phyloP scores from a whole-genome alignment of 2,888 invertebrate genomes.

The Eristalis pertinax region DNA sequence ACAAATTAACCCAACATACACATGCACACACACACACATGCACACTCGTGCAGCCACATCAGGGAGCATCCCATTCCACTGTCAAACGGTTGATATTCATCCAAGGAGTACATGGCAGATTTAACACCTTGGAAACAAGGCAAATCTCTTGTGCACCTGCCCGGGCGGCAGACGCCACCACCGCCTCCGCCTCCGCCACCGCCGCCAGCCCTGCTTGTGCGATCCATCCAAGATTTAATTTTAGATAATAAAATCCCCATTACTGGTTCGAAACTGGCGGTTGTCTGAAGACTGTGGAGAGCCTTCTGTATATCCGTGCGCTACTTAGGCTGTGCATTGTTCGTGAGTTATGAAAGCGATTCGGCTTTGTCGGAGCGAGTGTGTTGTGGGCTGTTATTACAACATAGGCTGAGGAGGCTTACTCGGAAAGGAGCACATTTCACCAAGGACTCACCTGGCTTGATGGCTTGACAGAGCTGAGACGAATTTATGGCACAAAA shows the following conservation, averaged over 20 bases:
- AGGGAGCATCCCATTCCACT: conserved; percentile 40
- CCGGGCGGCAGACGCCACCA: background rate
- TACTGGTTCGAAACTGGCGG: conserved; percentile 64
- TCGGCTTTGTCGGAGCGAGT: background rate
- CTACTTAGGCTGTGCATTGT: conserved; percentile 65
- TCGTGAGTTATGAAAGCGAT: conserved; percentile 38
- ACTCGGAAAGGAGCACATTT: conserved; percentile 9
- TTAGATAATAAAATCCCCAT: conserved; percentile 72
- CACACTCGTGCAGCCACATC: background rate
- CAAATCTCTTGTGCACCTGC: conserved; percentile 38
- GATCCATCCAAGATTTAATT: conserved; percentile 70
- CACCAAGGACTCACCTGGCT: background rate
- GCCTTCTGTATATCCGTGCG: conserved; percentile 47
- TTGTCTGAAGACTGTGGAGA: conserved; percentile 54
- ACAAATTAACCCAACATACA: conserved; percentile 40
- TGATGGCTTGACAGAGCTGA: conserved; percentile 37
- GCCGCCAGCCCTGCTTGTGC: conserved; percentile 19
- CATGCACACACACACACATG: conserved; percentile 32
- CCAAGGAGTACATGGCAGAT: conserved; percentile 50
- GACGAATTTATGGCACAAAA: conserved; percentile 12
- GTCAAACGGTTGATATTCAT: conserved; percentile 50
- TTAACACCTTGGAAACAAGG: conserved; percentile 70
- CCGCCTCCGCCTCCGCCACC: background rate
- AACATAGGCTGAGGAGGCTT: conserved; percentile 12
- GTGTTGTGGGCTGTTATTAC: conserved; percentile 36